Conservation (phyloP, 2,888 invertebrate genomes). For the Artemia sinica region DNA sequence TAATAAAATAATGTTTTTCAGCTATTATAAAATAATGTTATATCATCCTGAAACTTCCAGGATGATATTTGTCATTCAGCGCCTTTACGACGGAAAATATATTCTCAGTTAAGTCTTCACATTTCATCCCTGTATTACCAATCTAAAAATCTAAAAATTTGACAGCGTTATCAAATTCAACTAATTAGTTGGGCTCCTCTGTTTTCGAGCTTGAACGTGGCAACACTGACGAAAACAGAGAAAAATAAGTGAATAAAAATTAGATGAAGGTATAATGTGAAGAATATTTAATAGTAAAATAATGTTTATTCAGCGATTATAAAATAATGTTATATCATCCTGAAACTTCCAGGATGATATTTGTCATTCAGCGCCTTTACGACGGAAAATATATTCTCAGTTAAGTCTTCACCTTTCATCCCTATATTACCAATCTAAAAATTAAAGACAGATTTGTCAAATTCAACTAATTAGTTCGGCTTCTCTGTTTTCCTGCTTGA, state of each 20-base stretch:
- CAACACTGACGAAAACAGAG: no score
- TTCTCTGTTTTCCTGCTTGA: neutral
- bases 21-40: no score
- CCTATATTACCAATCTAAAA: neutral
- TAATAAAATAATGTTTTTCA: no score
- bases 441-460: neutral
- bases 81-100: conserved; percentile 35
- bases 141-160: conserved; percentile 6
- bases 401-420: neutral
- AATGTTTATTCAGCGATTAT: no score
- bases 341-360: conserved; percentile 56
- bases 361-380: conserved; percentile 40
- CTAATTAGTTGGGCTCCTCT: no score
- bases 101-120: neutral
- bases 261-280: no score
- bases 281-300: no score
- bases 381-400: conserved; percentile 28
- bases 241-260: no score
- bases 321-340: no score
- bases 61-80: conserved; percentile 43
- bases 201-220: neutral
- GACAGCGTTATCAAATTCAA: neutral
- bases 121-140: neutral
- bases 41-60: conserved; percentile 56
- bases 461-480: neutral